A percentile compares a stretch with the other conserved stretches of the same genome.
These are phyloP conservation scores for Phanerotoma sp. DNA, from an alignment of 2,888 invertebrate species.

Conservation along the genomic window DNA sequence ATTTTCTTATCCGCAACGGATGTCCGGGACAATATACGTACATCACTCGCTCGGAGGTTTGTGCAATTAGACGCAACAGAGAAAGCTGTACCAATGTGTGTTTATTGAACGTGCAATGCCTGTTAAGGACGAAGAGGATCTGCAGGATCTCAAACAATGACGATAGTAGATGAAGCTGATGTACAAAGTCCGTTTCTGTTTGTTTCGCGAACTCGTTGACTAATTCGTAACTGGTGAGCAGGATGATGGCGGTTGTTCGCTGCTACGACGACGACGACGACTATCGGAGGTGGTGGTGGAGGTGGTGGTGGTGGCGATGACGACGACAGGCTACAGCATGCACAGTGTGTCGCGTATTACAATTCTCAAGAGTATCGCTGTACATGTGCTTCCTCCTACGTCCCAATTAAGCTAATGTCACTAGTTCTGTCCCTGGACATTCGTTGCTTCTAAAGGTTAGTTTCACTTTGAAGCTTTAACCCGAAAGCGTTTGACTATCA, in stretches of 20 bases:
- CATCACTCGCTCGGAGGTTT: slow-evolving; percentile 14
- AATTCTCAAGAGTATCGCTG: slow-evolving; percentile 8
- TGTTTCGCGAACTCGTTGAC: slow-evolving; percentile 3
- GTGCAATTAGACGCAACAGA: slow-evolving; percentile 28
- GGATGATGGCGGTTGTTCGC: too few relatives aligned
- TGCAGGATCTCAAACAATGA: background rate
- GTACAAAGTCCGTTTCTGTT: slow-evolving; percentile 18
- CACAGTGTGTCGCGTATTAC: background rate
- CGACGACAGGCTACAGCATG: background rate
- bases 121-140: slow-evolving; percentile 14
- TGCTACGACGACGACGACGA: too few relatives aligned
- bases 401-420: slow-evolving; percentile 48
- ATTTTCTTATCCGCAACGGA: slow-evolving; percentile 9
- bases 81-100: slow-evolving; percentile 18
- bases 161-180: background rate
- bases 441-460: slow-evolving; percentile 13
- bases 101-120: slow-evolving; percentile 33
- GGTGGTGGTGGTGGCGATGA: too few relatives aligned
- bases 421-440: slow-evolving; percentile 19
- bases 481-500: slow-evolving; percentile 20
- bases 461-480: slow-evolving; percentile 30
- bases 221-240: slow-evolving; percentile 9
- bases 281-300: too few relatives aligned
- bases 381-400: slow-evolving; percentile 12
- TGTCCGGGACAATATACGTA: slow-evolving; percentile 7